Evolutionary conservation across 1,140 invertebrate species (phyloP).

Genomic region (Bombus terrestris): DNA sequence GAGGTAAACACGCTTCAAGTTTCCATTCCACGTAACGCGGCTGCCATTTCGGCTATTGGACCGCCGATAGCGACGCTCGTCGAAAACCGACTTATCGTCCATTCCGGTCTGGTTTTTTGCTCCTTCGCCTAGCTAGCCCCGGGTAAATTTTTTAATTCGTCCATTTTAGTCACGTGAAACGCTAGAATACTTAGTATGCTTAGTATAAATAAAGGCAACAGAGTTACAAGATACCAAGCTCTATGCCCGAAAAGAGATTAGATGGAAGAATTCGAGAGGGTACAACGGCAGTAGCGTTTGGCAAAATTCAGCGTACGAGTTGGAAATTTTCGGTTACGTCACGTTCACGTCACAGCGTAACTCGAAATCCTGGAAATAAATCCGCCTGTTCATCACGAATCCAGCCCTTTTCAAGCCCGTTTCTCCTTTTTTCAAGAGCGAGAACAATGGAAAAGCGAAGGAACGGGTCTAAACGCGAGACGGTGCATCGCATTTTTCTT

Average conservation of each 20-base stretch:
- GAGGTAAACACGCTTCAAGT: conserved; percentile 12
- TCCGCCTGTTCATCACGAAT: neutral
- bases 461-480: neutral
- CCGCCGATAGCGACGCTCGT: conserved; percentile 21
- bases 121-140: neutral
- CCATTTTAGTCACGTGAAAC: no score
- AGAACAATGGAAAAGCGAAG: neutral
- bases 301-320: neutral
- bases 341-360: neutral
- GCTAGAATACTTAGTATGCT: no score
- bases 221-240: no score
- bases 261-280: neutral
- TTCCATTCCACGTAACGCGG: conserved; percentile 32
- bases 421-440: neutral
- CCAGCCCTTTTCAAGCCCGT: neutral
- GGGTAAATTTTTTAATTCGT: no score
- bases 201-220: no score
- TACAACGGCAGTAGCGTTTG: no score
- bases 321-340: neutral
- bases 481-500: conserved; percentile 55
- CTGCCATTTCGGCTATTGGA: neutral
- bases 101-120: neutral
- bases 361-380: neutral
- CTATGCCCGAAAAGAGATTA: no score
- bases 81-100: conserved; percentile 21